Base-by-base conservation (phyloP, 2,797 vertebrate genomes). In the Cichlasoma orientale region DNA sequence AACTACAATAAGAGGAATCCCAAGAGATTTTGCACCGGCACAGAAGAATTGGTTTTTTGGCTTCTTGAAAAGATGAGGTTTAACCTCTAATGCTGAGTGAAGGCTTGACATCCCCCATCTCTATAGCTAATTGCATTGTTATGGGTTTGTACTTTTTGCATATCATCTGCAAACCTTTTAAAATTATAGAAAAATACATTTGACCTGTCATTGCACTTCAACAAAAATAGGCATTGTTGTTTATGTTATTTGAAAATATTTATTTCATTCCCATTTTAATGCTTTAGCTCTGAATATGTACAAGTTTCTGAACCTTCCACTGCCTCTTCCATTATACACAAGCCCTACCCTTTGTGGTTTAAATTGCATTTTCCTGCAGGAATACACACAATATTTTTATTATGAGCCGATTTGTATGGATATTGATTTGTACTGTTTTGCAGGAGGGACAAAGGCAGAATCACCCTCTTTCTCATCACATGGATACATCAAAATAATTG, bases 401-500 rank as follows among this genome's bases (percentile, higher is more conserved):
- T 88, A 89, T 87, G 78, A 83, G 29, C 79, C 78, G 41, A 63
- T 72, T 63, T 79, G 81, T 83, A 73, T 69, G 55, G 77, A 53
- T 89, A 90, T 92, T 78, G 82, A 90, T 91, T 91, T 55, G 56
- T 58, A 58, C 41, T 86, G 10, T 84, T 85, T 86, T 77, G 68
- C 85, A 74, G 58, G 25, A 82, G 66, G 68, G 57, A 79, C 78
- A 85, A 72, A 69, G 25, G 63, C 78, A 75, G 79, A 83, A 85
- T 87, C 78, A 86, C 80, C 73, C 74, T 87, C 82, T 84, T 74
- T 57, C 80, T 89, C 63, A 89, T 94, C 85, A 82, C 85, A 88
- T 54, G 77, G 25, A 87, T 90, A 86, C 85, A 90, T 93, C 92
- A 92, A 86, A 91, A 90, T 94, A 93, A 94, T 93, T 95, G 92